Base-by-base conservation (phyloP, 1,140 invertebrate species). In the Temnothorax curvispinosus region DNA sequence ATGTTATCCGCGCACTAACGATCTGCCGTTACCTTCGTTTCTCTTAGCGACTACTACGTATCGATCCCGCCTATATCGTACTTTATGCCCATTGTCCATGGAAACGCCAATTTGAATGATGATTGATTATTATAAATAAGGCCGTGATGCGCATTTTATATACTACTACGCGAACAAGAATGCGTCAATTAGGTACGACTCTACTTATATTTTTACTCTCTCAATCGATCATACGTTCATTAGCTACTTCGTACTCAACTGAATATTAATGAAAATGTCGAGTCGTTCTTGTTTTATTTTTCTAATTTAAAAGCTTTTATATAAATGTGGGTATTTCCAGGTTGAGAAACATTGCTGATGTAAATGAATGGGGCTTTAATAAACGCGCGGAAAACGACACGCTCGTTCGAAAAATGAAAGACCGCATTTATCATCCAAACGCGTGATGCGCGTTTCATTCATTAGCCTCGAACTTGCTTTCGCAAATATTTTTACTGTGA, bases 1-100 rank as follows among this genome's bases (percentile, higher is more conserved):
- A 90, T 88, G 58, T 80, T 80, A 60, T 58, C 50, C 58, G 3
- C 85, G 82, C 65, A 64, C 60, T 84, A 88, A 72, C 38, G 47
- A 82, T 38, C 47, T 64, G 71, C 56, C 32, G 50, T 82, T 54
- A 81, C 58, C 75, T 67, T 75, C 44, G 56, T 80, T 84, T 84
- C 56, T 84, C 69, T 47, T 47, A 8, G 2, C 41, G 69, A 35
- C 69, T 60, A 75, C 38, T 58, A 21, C 54, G 41, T 71, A 74
- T 82, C 67, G 69, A 82, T 82, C 18, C 80, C 27, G 27, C 27
- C 18, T 27, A 72, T 74, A 44, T 72, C 35, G 74, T 47, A 58
- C 41, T 32, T 72, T 6, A 32, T 7, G 67, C 47, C 41, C 69
- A 56, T 32, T 7, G 67, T 60, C 41, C 69, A 56, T 32, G 52